A percentile compares a stretch with the other conserved stretches of the same genome.
Conservation (phyloP, 2,113 vertebrate genomes). For the Percina caprodes region DNA sequence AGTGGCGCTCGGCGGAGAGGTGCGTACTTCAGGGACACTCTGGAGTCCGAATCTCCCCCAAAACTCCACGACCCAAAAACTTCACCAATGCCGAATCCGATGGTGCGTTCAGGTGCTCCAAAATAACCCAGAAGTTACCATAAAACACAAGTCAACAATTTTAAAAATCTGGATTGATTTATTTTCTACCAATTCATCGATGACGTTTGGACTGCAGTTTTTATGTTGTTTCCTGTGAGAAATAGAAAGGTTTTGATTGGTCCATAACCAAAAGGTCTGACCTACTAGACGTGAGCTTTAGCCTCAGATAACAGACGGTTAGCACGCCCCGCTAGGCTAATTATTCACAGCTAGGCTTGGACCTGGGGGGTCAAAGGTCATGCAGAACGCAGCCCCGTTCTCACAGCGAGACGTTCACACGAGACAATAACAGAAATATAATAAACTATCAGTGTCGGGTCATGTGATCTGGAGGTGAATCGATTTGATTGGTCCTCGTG, state of each 20-base stretch:
- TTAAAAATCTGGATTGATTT: too few species aligned
- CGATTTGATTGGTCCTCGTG: too few species aligned
- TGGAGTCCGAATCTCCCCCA: neutral
- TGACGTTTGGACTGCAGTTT: neutral
- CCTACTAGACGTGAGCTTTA: neutral
- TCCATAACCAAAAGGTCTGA: neutral
- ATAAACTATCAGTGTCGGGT: too few species aligned
- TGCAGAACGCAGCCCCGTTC: too few species aligned
- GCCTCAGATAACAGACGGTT: neutral
- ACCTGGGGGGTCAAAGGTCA: neutral
- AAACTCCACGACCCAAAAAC: neutral
- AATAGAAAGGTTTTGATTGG: too few species aligned
- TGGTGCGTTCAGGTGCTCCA: neutral
- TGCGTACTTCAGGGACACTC: neutral
- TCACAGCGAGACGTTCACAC: too few species aligned
- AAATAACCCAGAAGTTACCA: neutral
- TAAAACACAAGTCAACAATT: rapidly evolving
- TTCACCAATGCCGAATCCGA: neutral
- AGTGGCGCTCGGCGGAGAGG: neutral
- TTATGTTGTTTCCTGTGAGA: too few species aligned
- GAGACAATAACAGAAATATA: too few species aligned
- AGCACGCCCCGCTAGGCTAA: neutral
- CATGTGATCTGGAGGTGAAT: too few species aligned
- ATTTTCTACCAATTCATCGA: neutral
- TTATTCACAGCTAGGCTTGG: neutral